phyloP scores from a whole-genome alignment of 2,797 vertebrate species.

The Sternotherus odoratus region DNA sequence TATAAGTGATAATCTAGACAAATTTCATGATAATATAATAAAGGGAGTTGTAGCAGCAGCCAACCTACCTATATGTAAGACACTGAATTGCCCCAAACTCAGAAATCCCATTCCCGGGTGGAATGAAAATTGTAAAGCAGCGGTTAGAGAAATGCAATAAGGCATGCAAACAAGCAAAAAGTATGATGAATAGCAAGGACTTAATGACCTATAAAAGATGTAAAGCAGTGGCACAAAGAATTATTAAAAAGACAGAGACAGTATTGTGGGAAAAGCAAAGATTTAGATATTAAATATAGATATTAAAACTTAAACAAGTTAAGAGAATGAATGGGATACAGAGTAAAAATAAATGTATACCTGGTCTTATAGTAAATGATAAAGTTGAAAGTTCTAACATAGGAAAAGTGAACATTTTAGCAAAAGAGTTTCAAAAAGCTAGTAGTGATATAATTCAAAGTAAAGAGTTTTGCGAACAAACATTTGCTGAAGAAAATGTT shows the following conservation, averaged over 20 bases:
- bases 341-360: neutral
- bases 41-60: neutral
- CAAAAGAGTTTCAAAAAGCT: neutral
- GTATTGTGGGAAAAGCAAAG: neutral
- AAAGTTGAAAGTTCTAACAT: neutral
- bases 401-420: neutral
- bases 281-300: neutral
- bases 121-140: neutral
- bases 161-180: neutral
- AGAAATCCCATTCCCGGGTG: neutral
- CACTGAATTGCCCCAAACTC: neutral
- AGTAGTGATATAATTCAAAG: neutral
- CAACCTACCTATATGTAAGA: neutral
- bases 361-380: neutral
- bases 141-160: neutral
- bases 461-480: neutral
- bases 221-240: neutral
- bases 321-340: neutral
- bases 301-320: neutral
- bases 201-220: neutral
- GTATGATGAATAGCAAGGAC: neutral
- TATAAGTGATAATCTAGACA: neutral
- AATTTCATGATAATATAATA: neutral
- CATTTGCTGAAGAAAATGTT: neutral
- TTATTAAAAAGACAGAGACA: neutral